Conservation (phyloP, 1,140 invertebrate genomes). For the Eulimnadia texana region DNA sequence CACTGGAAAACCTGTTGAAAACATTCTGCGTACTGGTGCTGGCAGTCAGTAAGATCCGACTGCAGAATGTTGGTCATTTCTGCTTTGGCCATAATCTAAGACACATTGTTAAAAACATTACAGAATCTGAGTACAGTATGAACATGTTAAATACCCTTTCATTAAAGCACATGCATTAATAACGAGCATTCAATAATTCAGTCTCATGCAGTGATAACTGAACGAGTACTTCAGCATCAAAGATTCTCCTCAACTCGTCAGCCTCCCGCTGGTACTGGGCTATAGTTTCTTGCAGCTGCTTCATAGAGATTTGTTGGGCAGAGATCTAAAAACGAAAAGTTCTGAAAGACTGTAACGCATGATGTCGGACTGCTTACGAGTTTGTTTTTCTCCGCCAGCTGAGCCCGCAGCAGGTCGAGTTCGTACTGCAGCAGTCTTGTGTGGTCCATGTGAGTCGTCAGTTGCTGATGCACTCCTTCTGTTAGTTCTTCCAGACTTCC, state of each 20-base stretch:
- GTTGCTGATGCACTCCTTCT: slow-evolving; percentile 2
- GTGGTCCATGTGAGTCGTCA: slow-evolving; percentile 5
- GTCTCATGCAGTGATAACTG: not conserved
- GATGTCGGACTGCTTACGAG: no score
- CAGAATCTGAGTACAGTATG: no score
- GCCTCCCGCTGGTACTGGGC: slow-evolving; percentile 5
- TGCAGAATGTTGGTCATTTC: slow-evolving; percentile 5
- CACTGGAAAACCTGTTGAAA: not conserved
- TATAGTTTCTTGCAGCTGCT: slow-evolving; percentile 6
- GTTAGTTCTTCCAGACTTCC: slow-evolving; percentile 7
- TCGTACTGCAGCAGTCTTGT: not conserved
- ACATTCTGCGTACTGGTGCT: not conserved
- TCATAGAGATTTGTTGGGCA: slow-evolving; percentile 5
- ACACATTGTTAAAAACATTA: not conserved
- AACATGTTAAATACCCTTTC: no score
- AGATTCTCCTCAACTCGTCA: slow-evolving; percentile 9
- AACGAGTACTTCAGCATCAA: slow-evolving; percentile 10
- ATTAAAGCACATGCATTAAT: not conserved
- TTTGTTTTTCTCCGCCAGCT: slow-evolving; percentile 4
- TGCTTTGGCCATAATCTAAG: not conserved
- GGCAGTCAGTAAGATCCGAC: slow-evolving; percentile 2
- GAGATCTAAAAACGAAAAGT: not conserved
- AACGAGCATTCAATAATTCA: not conserved
- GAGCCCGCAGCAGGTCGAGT: not conserved
- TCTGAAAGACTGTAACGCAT: no score